Evolutionary conservation across 2,113 vertebrate genomes (phyloP).

Genomic region (Marmota flaviventris): DNA sequence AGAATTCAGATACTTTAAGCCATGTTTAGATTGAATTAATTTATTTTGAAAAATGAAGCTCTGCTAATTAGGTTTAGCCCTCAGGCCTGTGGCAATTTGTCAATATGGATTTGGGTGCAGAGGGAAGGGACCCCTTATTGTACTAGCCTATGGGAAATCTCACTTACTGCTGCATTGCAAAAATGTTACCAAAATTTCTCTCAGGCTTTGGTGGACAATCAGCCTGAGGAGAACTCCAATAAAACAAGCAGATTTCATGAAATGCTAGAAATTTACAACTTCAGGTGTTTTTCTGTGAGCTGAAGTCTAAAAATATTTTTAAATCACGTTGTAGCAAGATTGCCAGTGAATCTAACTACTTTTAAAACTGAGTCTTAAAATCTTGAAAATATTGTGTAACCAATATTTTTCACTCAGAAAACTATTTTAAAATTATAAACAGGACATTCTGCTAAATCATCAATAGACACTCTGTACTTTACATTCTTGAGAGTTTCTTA

Average conservation of each 20-base stretch:
- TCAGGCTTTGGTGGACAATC: constrained; percentile 44
- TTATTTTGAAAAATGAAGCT: constrained; percentile 69
- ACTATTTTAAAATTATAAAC: neutral
- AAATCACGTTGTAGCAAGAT: constrained; percentile 18
- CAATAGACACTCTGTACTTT: neutral
- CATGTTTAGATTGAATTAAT: constrained; percentile 66
- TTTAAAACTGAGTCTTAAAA: neutral
- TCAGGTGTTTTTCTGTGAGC: constrained; percentile 26
- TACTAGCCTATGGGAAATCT: constrained; percentile 53
- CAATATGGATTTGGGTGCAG: constrained; percentile 70
- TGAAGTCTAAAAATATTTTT: constrained; percentile 52
- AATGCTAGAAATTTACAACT: constrained; percentile 23
- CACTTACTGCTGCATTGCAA: constrained; percentile 58
- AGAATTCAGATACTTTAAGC: constrained; percentile 59
- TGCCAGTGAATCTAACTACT: neutral
- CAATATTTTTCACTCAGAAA: neutral
- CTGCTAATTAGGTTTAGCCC: constrained; percentile 74
- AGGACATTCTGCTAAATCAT: neutral
- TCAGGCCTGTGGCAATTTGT: constrained; percentile 68
- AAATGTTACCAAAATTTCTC: constrained; percentile 57
- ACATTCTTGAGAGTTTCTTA: neutral
- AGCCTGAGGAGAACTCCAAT: neutral
- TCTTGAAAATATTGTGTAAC: neutral
- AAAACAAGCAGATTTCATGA: constrained; percentile 40
- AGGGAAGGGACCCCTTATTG: neutral